Conservation (phyloP, 37 sponge, comb jelly and placozoan species). For the Axinella damicornis region DNA sequence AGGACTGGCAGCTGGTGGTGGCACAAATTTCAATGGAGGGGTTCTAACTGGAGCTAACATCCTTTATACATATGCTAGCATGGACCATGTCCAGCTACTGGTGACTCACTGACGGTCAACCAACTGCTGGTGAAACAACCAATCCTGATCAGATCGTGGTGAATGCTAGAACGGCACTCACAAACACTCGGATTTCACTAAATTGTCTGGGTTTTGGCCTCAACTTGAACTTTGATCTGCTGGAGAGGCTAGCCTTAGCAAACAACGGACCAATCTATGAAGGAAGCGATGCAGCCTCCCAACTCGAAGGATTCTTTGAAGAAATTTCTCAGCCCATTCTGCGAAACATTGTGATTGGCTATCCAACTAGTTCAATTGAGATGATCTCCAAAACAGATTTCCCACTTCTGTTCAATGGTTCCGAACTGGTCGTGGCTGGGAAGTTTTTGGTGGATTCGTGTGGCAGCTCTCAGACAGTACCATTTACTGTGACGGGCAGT, state of each 20-base stretch:
- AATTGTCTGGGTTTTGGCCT: constrained; percentile 69
- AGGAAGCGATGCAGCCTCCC: constrained; percentile 68
- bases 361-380: constrained; percentile 1
- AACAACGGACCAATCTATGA: constrained; percentile 70
- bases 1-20: constrained; percentile 31
- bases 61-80: constrained; percentile 3
- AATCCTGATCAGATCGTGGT: constrained; percentile 24
- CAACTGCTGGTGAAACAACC: constrained; percentile 56
- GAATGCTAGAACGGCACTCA: not conserved
- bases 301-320: constrained; percentile 63
- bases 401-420: constrained; percentile 60
- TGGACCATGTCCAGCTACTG: constrained; percentile 26
- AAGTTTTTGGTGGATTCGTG: not conserved
- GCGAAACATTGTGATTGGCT: constrained; percentile 16
- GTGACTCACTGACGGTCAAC: constrained; percentile 75
- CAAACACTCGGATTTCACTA: constrained; percentile 35
- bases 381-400: constrained; percentile 17
- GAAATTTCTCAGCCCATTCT: constrained; percentile 68
- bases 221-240: constrained; percentile 45
- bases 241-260: constrained; percentile 46
- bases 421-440: constrained; percentile 59
- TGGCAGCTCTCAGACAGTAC: not conserved
- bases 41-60: constrained; percentile 26
- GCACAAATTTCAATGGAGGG: constrained; percentile 59
- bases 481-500: constrained; percentile 32